Conservation (phyloP, 30 jellyfish, hydroid and myxozoan species). For the Aurelia aurita region DNA sequence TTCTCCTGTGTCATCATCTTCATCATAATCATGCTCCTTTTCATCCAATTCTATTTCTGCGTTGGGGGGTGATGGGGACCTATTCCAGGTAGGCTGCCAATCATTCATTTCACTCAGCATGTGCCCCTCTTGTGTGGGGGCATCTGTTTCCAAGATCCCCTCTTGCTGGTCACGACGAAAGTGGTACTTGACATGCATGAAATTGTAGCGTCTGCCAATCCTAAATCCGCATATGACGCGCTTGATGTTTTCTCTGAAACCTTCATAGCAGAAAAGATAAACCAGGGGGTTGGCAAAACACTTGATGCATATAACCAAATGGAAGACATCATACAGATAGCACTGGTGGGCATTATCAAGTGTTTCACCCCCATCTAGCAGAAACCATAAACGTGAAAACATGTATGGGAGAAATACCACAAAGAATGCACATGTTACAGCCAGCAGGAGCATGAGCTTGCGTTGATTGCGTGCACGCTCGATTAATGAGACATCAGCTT, state of each 20-base stretch:
- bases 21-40: conserved; percentile 71
- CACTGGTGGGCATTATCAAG: conserved; percentile 4
- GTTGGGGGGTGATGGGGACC: conserved; percentile 26
- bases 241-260: conserved; percentile 62
- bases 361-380: conserved; percentile 35
- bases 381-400: conserved; percentile 29
- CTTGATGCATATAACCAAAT: conserved; percentile 31
- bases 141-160: conserved; percentile 33
- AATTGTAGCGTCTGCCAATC: conserved; percentile 56
- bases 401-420: conserved; percentile 35
- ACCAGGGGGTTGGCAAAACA: conserved; percentile 51
- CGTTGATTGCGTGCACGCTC: conserved; percentile 39
- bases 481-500: conserved; percentile 1
- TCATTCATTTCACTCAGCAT: conserved; percentile 45
- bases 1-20: conserved; percentile 40
- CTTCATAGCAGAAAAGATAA: conserved; percentile 29
- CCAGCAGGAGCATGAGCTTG: conserved; percentile 16
- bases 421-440: conserved; percentile 24
- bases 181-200: conserved; percentile 50
- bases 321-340: conserved; percentile 57
- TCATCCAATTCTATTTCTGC: conserved; percentile 50
- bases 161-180: conserved; percentile 34
- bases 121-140: conserved; percentile 17
- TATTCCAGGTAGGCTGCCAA: conserved; percentile 26
- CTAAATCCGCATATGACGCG: conserved; percentile 53